A percentile compares a stretch with the other conserved stretches of the same genome.
Conservation (phyloP, 2,113 vertebrate genomes). For the Mohoua ochrocephala region DNA sequence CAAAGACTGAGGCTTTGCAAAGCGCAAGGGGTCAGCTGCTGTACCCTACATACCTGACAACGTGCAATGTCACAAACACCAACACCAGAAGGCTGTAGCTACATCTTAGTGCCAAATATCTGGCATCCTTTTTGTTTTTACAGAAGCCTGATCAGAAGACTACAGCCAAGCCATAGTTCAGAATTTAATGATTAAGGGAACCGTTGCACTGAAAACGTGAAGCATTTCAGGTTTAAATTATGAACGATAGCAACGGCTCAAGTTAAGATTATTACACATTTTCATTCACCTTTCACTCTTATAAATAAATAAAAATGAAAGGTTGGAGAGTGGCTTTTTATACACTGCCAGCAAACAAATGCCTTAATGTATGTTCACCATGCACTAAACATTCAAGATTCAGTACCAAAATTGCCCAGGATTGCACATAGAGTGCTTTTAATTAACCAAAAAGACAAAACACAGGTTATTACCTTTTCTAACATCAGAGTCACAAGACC, state of each 20-base stretch:
- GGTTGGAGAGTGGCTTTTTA: neutral
- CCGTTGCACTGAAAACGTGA: neutral
- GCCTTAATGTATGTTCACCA: neutral
- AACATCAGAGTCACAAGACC: neutral
- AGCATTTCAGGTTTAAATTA: neutral
- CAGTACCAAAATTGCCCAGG: neutral
- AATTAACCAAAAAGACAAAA: neutral
- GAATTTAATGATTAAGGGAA: neutral
- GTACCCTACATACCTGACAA: neutral
- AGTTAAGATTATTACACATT: neutral
- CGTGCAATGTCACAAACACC: neutral
- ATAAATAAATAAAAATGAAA: neutral
- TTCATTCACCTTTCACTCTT: neutral
- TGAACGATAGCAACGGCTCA: neutral
- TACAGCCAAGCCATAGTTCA: neutral
- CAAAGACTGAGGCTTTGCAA: neutral
- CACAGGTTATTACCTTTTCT: neutral
- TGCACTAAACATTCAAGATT: neutral
- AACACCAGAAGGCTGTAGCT: neutral
- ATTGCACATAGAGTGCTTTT: neutral
- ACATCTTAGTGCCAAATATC: neutral
- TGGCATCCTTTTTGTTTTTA: neutral
- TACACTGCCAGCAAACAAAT: neutral
- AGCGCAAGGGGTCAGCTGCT: neutral
- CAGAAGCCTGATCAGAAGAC: neutral